phyloP scores from a whole-genome alignment of 2,797 vertebrate species.

The Malurus splendens region DNA sequence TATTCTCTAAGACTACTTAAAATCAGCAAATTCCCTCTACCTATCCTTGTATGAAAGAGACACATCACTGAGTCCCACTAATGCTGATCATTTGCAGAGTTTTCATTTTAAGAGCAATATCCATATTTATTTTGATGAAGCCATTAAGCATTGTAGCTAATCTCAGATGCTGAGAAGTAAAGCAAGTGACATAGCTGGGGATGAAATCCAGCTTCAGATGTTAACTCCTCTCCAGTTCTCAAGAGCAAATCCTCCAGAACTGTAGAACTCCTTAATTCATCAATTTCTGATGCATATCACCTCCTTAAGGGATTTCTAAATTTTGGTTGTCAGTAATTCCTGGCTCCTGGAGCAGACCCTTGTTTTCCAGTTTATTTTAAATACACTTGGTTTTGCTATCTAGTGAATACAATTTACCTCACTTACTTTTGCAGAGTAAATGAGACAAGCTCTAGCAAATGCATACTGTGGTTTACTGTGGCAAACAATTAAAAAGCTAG shows the following conservation, averaged over 20 bases:
- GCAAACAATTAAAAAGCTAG: not conserved
- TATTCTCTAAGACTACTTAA: not conserved
- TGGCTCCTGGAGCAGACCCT: not conserved
- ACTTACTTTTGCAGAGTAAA: not conserved
- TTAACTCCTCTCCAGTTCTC: not conserved
- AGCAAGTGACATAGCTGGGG: not conserved
- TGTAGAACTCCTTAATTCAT: not conserved
- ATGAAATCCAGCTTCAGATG: not conserved
- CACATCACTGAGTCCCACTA: not conserved
- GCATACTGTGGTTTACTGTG: not conserved
- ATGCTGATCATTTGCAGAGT: not conserved
- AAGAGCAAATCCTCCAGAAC: not conserved
- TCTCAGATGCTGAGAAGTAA: not conserved
- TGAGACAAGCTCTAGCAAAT: not conserved
- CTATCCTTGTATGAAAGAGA: not conserved
- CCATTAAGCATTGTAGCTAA: not conserved
- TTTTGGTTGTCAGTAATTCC: not conserved
- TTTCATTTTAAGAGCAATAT: not conserved
- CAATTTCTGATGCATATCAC: not conserved
- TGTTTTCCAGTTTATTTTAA: not conserved
- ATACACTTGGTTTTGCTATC: not conserved
- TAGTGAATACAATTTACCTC: not conserved
- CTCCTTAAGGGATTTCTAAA: not conserved
- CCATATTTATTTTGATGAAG: not conserved
- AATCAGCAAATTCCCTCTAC: not conserved